Evolutionary conservation across 1,140 invertebrate genomes (phyloP).

Genomic region (Streblospio benedicti): DNA sequence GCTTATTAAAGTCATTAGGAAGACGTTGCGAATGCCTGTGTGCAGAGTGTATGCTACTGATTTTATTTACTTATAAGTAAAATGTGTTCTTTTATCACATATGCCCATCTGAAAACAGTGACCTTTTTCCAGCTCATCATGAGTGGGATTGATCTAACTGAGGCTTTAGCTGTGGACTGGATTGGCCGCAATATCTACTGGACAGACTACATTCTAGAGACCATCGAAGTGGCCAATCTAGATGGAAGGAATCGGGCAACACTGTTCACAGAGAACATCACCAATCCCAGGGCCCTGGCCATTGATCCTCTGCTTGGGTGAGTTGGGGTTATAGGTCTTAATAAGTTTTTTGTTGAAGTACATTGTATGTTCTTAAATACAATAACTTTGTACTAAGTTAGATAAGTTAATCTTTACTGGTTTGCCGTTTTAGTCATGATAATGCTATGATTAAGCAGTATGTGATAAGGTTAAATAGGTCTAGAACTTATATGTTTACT

Average conservation of each 20-base stretch:
- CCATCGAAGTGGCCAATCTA: conserved; percentile 81
- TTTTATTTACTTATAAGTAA: no score
- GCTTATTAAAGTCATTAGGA: no score
- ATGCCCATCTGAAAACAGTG: neutral
- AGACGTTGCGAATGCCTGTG: no score
- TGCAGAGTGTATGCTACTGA: no score
- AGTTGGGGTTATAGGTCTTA: no score
- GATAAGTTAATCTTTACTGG: no score
- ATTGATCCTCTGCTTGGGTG: conserved; percentile 78
- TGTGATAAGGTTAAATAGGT: no score
- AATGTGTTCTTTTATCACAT: no score
- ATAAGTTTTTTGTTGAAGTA: neutral
- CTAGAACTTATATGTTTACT: no score
- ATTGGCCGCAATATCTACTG: conserved; percentile 89
- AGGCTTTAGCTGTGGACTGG: conserved; percentile 94
- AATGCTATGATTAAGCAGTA: no score
- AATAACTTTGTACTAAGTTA: no score
- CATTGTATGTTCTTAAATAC: neutral
- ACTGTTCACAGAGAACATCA: conserved; percentile 84
- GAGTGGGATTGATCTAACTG: conserved; percentile 81
- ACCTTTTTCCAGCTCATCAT: conserved; percentile 54
- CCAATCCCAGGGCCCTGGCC: conserved; percentile 86
- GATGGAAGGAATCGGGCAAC: conserved; percentile 75
- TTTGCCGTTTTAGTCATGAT: no score
- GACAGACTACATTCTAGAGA: conserved; percentile 88